phyloP scores from a whole-genome alignment of 2,113 vertebrate species.

The Caranx melampygus region DNA sequence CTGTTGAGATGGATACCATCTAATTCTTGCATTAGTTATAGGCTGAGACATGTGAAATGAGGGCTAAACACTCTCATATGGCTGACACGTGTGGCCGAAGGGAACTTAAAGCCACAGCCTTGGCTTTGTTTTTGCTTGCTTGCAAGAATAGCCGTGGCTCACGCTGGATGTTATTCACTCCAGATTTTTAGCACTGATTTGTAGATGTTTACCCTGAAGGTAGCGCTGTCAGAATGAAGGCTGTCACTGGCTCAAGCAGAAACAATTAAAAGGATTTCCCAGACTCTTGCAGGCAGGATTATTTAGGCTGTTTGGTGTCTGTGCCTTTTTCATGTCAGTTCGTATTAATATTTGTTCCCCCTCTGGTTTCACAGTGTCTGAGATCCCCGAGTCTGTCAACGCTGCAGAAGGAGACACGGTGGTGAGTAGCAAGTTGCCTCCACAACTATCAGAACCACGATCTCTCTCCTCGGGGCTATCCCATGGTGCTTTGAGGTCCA shows the following conservation, averaged over 20 bases:
- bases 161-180: conserved; percentile 32
- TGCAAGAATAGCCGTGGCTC: conserved; percentile 56
- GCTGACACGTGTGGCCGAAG: conserved; percentile 45
- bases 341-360: conserved; percentile 59
- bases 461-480: conserved; percentile 11
- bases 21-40: conserved; percentile 53
- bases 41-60: conserved; percentile 50
- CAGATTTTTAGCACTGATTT: conserved; percentile 58
- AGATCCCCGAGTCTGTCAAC: conserved; percentile 49
- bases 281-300: conserved; percentile 15
- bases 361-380: conserved; percentile 74
- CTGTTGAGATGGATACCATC: conserved; percentile 47
- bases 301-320: conserved; percentile 27
- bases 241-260: conserved; percentile 26
- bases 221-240: conserved; percentile 38
- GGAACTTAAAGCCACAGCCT: conserved; percentile 48
- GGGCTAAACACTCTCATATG: conserved; percentile 67
- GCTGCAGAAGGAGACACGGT: conserved; percentile 58
- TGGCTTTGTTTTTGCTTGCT: conserved; percentile 39
- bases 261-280: conserved; percentile 13
- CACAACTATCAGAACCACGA: conserved; percentile 20
- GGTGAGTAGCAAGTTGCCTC: conserved; percentile 71
- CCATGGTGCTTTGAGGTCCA: conserved; percentile 4
- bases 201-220: conserved; percentile 55
- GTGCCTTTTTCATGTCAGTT: conserved; percentile 39